Base-by-base conservation (phyloP, 2,113 vertebrate species). In the Rissa tridactyla region DNA sequence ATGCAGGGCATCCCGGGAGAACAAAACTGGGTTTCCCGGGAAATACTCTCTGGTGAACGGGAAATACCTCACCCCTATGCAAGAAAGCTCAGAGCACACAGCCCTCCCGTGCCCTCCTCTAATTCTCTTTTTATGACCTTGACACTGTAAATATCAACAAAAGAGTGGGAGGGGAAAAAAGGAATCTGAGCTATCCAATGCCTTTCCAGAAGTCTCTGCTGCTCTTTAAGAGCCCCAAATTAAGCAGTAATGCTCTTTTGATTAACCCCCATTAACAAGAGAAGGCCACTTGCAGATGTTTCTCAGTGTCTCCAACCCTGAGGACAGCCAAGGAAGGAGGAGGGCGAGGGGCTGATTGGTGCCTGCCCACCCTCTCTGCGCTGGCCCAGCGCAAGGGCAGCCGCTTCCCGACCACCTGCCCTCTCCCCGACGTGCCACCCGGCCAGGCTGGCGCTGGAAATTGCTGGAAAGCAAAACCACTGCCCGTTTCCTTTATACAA, bases 281-380 rank as follows among this genome's bases (percentile, higher is more conserved):
- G 29, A 57, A 68, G 90, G 64, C 92, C n/a, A 19, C 91, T 94
- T 77, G 92, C 86, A 88, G 40, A 29, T 42, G 42, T 49, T 32
- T 69, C 42, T 21, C 8, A 20, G 42, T 46, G 47, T 46, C 77
- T 61, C 92, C 92, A 88, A 96, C 89, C 76, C 91, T 51, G 83
- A 94, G 92, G 86, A 79, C 81, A 80, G 80, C 79, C 90, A 93
- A 90, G 94, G 25, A 22, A 34, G 92, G 86, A 97, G 93, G 83
- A 91, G 25, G 49, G 30, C 2, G 3, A 57, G n/a, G n/a, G 13
- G 27, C 54, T 15, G 32, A n/a, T 5, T 16, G 11, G 4, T 19
- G 32, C 36, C 29, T 17, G 29, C n/a, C 22, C 29, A 16, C 6
- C 34, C 40, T 23, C 15, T 2, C 30, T 58, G 52, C 36, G 7